Base-by-base conservation (phyloP, 2,888 invertebrate species). In the Frankliniella intonsa region DNA sequence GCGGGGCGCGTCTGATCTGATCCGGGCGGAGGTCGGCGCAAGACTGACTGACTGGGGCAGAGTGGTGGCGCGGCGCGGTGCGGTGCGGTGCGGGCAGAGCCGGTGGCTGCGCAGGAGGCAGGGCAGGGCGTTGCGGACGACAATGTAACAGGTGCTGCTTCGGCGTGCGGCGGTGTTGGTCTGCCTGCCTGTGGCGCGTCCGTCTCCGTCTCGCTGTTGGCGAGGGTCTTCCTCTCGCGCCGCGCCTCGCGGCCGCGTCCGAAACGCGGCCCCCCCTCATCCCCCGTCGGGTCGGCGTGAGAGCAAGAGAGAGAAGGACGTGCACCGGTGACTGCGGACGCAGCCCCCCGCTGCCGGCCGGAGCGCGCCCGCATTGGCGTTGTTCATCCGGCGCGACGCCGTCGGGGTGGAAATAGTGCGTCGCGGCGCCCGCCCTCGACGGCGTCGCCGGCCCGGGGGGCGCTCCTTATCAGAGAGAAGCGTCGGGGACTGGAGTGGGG, bases 91-190 rank as follows among this genome's bases (percentile, higher is more conserved):
- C 55, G 55, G 10, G 55, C 55, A 62, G 62, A 62, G 62, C 62
- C 62, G 62, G 14, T 12, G 55, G 55, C 55, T 17, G 55, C 55
- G 12, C 3, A 14, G 62, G 62, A 62, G 62, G 11, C 14, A 19
- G 55, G 55, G 19, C 55, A 19, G 17, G 14, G 19, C 38, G 38
- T 55, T 7, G 55, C 14, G 55, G 55, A 76, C 69, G 69, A 76
- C 25, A 69, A 76, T 76, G 69, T 76, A 76, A 76, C 69, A 76
- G 69, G 69, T 76, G 69, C 69, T n/a, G 69, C 9, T 25, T 22
- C 69, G 12, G 25, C 62, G 69, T n/a, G 69, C 69, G 69, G 69
- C 25, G 22, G 69, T 7, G 69, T 69, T 22, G 69, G 22, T 69
- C 22, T 11, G 69, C 38, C n/a, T n/a, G n/a, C n/a, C n/a, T 38